Base-by-base conservation (phyloP, 2,797 vertebrate genomes). In the Sebastiscus albofasciatus region DNA sequence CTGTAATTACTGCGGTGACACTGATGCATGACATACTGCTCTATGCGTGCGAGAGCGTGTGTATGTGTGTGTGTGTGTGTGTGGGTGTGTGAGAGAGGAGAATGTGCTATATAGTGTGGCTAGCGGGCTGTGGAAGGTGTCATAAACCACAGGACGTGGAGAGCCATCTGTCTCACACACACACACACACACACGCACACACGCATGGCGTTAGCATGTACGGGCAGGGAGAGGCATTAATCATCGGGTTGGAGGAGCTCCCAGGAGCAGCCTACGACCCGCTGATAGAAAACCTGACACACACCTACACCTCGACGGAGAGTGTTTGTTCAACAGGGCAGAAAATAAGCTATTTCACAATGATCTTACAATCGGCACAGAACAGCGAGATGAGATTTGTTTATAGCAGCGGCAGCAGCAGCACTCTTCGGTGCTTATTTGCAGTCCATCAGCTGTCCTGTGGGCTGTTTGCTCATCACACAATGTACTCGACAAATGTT, bases 1-100 rank as follows among this genome's bases (percentile, higher is more conserved):
- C 92, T 89, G 90, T 93, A 95, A 95, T 95, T 93, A 93, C 87
- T 87, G 81, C 67, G 22, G 86, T 89, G 94, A 94, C 93, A 92
- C 89, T 94, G 93, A 94, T 92, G 90, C 92, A 91, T 90, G 89
- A 89, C 90, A 89, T 79, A 55, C 81, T 79, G 72, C 52, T 84
- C 56, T 46, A 27, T 39, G 70, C 77, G 42, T 73, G 22, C 27
- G 16, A 16, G 77, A 33, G 42, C 13, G 68, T 56, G 61, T 7
- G 55, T 65, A 46, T 58, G 73, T 82, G 76, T 49, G 70, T 39
- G 71, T 24, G 24, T 24, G 24, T 24, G 42, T 56, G 67, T 56
- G 61, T 7, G 58, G 59, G 56, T 58, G 73, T 82, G 76, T 49
- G 68, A 13, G 67, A 68, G 61, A 29, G 70, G 80, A 76, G 86